A percentile compares a stretch with the other conserved stretches of the same genome.
phyloP scores from a whole-genome alignment of 2,797 vertebrate species.

The Trematomus bernacchii region DNA sequence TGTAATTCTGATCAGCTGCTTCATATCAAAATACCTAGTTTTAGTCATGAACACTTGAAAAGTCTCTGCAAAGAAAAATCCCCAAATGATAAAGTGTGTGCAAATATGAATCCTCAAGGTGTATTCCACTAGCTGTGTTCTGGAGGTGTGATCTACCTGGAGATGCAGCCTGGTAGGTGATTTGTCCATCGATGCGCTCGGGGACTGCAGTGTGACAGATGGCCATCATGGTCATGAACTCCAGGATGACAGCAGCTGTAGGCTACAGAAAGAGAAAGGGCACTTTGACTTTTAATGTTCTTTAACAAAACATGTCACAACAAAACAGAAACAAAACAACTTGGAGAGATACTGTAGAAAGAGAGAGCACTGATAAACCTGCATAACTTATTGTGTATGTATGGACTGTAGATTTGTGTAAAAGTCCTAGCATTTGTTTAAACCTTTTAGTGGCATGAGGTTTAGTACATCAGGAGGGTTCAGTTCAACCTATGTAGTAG shows the following conservation, averaged over 20 bases:
- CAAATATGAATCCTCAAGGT: not conserved
- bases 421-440: not conserved
- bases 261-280: constrained; percentile 84
- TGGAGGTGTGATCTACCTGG: constrained; percentile 88
- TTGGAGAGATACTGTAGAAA: constrained; percentile 13
- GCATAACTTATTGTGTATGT: not conserved
- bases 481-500: not conserved
- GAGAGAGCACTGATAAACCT: constrained; percentile 1
- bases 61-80: not conserved
- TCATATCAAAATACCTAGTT: not conserved
- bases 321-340: constrained; percentile 33
- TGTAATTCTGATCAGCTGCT: not conserved
- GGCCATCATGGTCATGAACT: constrained; percentile 99
- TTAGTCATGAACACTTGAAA: not conserved
- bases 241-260: constrained; percentile 94
- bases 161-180: constrained; percentile 96
- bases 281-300: constrained; percentile 57
- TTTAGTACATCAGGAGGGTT: not conserved
- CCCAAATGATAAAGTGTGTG: not conserved
- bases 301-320: constrained; percentile 47
- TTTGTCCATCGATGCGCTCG: constrained; percentile 89
- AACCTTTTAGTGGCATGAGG: not conserved
- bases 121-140: not conserved
- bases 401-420: rapidly evolving
- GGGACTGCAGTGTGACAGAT: constrained; percentile 98